Base-by-base conservation (phyloP, 1,140 invertebrate genomes). In the Drosophila grimshawi region DNA sequence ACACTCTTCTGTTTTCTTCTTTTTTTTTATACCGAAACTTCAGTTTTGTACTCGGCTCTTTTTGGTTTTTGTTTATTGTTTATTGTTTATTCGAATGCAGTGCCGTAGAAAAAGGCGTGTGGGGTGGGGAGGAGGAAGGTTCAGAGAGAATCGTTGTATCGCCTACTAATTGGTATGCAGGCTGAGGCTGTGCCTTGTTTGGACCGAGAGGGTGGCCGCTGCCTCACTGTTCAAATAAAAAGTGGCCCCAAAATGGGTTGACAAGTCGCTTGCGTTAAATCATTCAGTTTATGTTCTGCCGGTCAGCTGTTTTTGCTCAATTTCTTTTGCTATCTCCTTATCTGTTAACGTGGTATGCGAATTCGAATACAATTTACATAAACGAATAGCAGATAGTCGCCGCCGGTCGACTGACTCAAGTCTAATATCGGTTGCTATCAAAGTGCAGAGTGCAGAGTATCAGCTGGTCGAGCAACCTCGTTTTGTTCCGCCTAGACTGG, bases 31-130 rank as follows among this genome's bases (percentile, higher is more conserved):
- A n/a, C n/a, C 53, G 52, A 71, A 64, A 71, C 53, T 33, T 56
- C 39, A n/a, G 51, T 33, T 55, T 51, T 45, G 46, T 51, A 60
- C 32, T 5, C 32, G 5, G 10, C n/a, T 5, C 30, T 6, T 3
- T 11, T 10, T 10, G 5, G 5, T 6, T 48, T 29, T 27, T 27
- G 11, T 2, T 8, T 4, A 61, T 70, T 64, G 11, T 5, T 70
- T 70, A 49, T 63, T 72, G 62, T 57, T 66, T 65, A 65, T 52
- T 57, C 43, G 62, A 71, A 65, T 64, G 68, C 61, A 71, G 5
- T 48, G 33, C 39, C n/a, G 6, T 5, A 51, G 3, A 39, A 3
- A 35, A n/a, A 19, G 10, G 29, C 3, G 1, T 2, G 53, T 19
- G 5, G 32, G 8, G 35, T 2, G 41, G 19, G 29, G 29, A 29